Base-by-base conservation (phyloP, 1,140 invertebrate genomes). In the Bombus pascuorum region DNA sequence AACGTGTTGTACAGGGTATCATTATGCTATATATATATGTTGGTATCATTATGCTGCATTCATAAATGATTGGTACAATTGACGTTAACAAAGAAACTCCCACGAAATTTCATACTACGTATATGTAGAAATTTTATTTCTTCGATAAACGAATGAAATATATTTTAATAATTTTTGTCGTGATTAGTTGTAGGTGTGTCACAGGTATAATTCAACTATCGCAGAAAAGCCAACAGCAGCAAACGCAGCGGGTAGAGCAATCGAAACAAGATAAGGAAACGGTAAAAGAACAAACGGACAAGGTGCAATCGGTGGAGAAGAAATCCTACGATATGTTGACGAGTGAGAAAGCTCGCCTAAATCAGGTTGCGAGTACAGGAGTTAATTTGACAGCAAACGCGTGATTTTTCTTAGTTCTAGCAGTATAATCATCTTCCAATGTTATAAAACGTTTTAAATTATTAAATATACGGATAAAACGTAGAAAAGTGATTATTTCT, bases 281-380 rank as follows among this genome's bases (percentile, higher is more conserved):
- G 57, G 10, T 2, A 9, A 53, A 65, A 34, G 75, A 71, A 3
- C 78, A 76, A 76, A 62, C 34, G 42, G 72, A 82, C 47, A 22
- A 39, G 28, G 18, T 10, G 22, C 85, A 81, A 80, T n/a, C 47
- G 4, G 15, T 13, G 9, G 81, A 86, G 3, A 18, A 65, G 13
- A 71, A 53, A 22, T 0, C 37, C 47, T 13, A 6, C 59, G 85
- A 81, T 82, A 86, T 68, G 62, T 86, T 90, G 81, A 86, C 68
- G 72, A 82, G 82, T 75, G 89, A 89, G 87, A 87, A 88, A 86
- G 84, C 77, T 77, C 74, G 71, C 62, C 42, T 39, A 39, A 25
- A 86, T 79, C 85, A 87, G 53, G 65, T 85, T 85, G 76, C 89
- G 65, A 90, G 74, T 86, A 81, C 75, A 87, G 42, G 65, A 44